Percentiles rank a stretch among this genome's conserved stretches.
These are phyloP conservation scores for Aythya baeri DNA, from an alignment of 2,113 vertebrate species.

Conservation along the genomic window DNA sequence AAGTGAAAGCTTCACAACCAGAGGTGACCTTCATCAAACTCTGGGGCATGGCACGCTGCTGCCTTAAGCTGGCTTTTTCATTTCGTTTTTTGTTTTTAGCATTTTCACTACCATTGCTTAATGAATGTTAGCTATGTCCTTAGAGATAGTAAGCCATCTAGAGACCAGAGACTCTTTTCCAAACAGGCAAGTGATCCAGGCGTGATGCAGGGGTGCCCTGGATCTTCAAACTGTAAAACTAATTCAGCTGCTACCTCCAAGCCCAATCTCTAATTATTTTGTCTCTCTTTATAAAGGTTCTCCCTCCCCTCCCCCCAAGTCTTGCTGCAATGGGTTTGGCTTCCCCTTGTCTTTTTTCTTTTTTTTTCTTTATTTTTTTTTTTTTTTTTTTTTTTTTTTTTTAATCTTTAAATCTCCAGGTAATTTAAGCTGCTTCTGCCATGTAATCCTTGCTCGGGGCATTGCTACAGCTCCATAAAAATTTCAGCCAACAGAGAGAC, in stretches of 20 bases:
- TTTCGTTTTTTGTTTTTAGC: neutral
- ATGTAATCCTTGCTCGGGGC: neutral
- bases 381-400: neutral
- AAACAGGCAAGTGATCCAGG: neutral
- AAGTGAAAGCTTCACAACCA: neutral
- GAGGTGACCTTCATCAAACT: neutral
- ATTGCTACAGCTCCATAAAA: neutral
- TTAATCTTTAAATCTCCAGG: neutral
- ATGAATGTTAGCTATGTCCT: neutral
- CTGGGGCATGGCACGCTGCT: neutral
- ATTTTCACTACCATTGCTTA: neutral
- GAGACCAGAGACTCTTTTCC: neutral
- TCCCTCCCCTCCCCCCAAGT: neutral
- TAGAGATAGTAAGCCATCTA: neutral
- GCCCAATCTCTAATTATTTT: constrained; percentile 9
- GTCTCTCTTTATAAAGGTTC: neutral
- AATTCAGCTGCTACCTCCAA: constrained; percentile 31
- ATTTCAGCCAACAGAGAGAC: neutral
- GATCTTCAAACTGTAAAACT: neutral
- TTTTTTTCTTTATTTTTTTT: neutral
- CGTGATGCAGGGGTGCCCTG: neutral
- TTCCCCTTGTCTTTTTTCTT: neutral
- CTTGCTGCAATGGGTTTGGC: neutral
- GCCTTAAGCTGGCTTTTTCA: neutral
- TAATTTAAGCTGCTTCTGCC: neutral